phyloP scores from a whole-genome alignment of 92 coral and sea anemone genomes.

The Heliopora coerulea region DNA sequence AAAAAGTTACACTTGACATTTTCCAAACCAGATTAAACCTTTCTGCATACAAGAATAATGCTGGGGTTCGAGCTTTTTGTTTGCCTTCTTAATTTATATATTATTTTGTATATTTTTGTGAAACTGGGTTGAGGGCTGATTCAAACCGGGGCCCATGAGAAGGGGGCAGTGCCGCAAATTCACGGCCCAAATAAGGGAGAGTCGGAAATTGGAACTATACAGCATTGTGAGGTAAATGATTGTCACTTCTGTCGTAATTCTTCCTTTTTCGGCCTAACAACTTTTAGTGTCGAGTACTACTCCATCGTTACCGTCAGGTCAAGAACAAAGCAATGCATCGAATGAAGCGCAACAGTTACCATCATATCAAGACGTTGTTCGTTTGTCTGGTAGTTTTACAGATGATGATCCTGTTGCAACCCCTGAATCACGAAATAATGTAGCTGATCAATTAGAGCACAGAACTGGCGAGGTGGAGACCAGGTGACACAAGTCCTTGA shows the following conservation, averaged over 20 bases:
- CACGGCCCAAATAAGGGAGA: too few species aligned
- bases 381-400: not conserved
- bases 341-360: constrained; percentile 14
- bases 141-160: too few species aligned
- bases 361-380: constrained; percentile 21
- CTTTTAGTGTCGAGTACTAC: not conserved
- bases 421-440: not conserved
- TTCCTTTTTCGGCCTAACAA: not conserved
- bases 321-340: not conserved
- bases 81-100: too few species aligned
- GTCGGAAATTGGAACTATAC: too few species aligned
- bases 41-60: too few species aligned
- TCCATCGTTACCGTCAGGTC: not conserved
- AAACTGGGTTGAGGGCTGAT: too few species aligned
- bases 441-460: not conserved
- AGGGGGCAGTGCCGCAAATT: too few species aligned
- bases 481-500: not conserved
- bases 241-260: not conserved
- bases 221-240: too few species aligned
- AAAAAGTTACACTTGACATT: too few species aligned
- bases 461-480: not conserved
- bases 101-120: too few species aligned
- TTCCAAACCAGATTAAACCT: too few species aligned
- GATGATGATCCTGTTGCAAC: not conserved
- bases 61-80: too few species aligned